Conservation (phyloP, 1,140 invertebrate species). For the Conopomorpha cramerella region DNA sequence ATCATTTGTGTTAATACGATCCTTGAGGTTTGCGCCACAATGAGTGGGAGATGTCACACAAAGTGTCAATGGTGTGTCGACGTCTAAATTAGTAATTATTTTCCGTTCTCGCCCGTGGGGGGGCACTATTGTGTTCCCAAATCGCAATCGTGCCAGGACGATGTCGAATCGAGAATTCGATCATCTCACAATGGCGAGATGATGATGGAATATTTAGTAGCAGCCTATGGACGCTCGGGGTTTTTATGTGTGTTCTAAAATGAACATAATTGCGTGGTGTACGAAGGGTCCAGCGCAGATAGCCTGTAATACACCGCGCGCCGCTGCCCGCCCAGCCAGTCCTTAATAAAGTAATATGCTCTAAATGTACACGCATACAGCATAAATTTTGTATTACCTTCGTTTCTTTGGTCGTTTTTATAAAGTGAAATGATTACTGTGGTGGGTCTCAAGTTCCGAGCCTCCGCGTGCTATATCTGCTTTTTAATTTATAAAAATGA, state of each 20-base stretch:
- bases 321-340: constrained; percentile 37
- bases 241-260: constrained; percentile 45
- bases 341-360: constrained; percentile 57
- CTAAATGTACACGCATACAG: constrained; percentile 53
- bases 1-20: constrained; percentile 57
- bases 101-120: constrained; percentile 31
- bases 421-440: constrained; percentile 41
- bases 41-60: constrained; percentile 37
- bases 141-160: too few species aligned
- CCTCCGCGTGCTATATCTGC: constrained; percentile 27
- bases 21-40: constrained; percentile 55
- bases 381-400: constrained; percentile 41
- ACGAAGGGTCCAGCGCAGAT: constrained; percentile 43
- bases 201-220: too few species aligned
- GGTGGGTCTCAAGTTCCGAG: constrained; percentile 50
- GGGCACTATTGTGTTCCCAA: constrained; percentile 29
- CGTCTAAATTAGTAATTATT: constrained; percentile 51
- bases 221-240: constrained; percentile 19
- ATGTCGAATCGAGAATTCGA: too few species aligned
- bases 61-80: constrained; percentile 48
- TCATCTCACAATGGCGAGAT: too few species aligned
- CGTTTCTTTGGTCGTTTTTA: constrained; percentile 50
- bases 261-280: constrained; percentile 45
- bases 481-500: constrained; percentile 49
- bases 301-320: constrained; percentile 21